These are phyloP conservation scores for Cettia cetti DNA, from an alignment of 2,113 vertebrate species.

Conservation along the genomic window DNA sequence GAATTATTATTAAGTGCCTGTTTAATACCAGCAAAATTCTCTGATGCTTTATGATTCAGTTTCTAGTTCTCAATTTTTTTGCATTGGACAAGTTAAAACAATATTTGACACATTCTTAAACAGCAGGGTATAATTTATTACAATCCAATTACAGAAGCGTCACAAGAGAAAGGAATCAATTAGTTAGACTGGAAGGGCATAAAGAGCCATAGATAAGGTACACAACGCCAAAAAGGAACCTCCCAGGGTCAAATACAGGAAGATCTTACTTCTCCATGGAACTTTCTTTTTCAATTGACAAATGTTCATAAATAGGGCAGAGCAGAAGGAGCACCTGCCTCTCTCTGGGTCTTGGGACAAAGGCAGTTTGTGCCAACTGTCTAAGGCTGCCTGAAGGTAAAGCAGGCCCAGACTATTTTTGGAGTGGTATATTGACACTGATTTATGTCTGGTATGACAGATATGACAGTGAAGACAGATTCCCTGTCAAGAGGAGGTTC, in stretches of 20 bases:
- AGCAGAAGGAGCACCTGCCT: not conserved
- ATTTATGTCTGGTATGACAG: conserved; percentile 41
- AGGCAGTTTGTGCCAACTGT: not conserved
- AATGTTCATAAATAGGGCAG: not conserved
- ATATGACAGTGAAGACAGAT: not conserved
- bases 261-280: not conserved
- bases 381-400: not conserved
- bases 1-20: conserved; percentile 21
- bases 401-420: conserved; percentile 2
- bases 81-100: conserved; percentile 43
- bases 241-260: not conserved
- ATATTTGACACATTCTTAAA: conserved; percentile 24
- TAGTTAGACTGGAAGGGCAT: not conserved
- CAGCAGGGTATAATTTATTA: conserved; percentile 22
- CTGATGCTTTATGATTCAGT: not conserved
- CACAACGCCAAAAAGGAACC: not conserved
- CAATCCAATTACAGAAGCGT: not conserved
- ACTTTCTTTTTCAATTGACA: conserved; percentile 5
- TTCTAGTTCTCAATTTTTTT: not conserved
- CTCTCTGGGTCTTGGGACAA: not conserved
- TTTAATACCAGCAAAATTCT: conserved; percentile 4
- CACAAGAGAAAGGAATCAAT: conserved; percentile 33
- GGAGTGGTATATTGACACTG: not conserved
- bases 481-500: not conserved
- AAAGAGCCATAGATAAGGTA: not conserved